Conservation (phyloP, 2,113 vertebrate genomes). For the Gasterosteus aculeatus region DNA sequence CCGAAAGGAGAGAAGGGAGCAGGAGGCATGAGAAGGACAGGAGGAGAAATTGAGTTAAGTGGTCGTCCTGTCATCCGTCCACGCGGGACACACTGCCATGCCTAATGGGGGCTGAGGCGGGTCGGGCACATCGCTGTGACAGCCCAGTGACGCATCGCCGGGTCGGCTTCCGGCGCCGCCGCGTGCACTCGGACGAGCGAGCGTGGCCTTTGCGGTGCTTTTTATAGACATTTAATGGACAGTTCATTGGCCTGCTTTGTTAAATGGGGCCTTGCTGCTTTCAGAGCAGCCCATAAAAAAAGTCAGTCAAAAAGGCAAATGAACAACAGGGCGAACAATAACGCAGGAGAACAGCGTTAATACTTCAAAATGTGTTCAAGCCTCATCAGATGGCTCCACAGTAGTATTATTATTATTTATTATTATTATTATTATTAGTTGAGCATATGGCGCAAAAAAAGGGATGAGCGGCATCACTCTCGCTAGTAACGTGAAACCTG, state of each 20-base stretch:
- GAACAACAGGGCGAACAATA: neutral
- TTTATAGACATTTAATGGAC: constrained; percentile 57
- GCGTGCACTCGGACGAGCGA: constrained; percentile 21
- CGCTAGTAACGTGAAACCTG: constrained; percentile 11
- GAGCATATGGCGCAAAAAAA: constrained; percentile 9
- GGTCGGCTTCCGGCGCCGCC: constrained; percentile 32
- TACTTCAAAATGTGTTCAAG: neutral
- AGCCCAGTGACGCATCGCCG: constrained; percentile 26
- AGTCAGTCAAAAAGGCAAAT: constrained; percentile 8
- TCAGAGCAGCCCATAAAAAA: constrained; percentile 36
- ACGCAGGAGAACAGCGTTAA: no score
- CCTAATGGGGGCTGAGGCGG: constrained; percentile 47
- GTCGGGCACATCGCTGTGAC: constrained; percentile 28
- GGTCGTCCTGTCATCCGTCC: constrained; percentile 34
- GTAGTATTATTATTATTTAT: neutral
- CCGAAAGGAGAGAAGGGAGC: constrained; percentile 7
- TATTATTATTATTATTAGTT: neutral
- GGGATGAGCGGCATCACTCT: neutral
- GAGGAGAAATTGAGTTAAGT: constrained; percentile 62
- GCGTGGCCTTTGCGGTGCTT: constrained; percentile 16
- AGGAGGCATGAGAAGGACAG: constrained; percentile 37
- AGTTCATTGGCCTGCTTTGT: constrained; percentile 41
- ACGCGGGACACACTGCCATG: constrained; percentile 2
- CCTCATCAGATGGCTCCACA: neutral
- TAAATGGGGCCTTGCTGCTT: constrained; percentile 33